phyloP scores from a whole-genome alignment of 2,113 vertebrate species.

The Galemys pyrenaicus region DNA sequence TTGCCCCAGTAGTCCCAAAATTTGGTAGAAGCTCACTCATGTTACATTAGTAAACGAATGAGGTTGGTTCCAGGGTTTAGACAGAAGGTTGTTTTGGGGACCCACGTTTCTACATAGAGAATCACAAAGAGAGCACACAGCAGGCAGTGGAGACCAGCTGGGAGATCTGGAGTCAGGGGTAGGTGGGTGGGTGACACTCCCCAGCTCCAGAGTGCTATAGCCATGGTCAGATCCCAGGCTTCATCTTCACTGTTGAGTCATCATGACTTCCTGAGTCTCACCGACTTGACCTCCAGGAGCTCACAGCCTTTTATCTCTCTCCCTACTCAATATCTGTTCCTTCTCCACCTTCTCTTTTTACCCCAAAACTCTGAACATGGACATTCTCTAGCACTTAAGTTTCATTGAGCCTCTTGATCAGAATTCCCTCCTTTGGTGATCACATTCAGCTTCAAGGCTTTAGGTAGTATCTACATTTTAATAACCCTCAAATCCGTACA shows the following conservation, averaged over 20 bases:
- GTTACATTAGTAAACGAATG: fast-evolving
- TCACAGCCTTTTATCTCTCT: neutral
- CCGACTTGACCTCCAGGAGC: neutral
- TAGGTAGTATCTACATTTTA: neutral
- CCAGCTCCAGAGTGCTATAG: neutral
- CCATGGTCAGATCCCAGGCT: neutral
- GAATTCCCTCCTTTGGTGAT: neutral
- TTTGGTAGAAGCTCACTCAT: neutral
- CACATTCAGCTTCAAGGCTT: neutral
- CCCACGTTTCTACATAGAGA: neutral
- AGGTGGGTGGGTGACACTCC: fast-evolving
- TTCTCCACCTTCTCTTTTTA: neutral
- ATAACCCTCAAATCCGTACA: neutral
- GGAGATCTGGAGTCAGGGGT: neutral
- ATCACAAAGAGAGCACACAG: no score
- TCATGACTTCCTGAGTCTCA: neutral
- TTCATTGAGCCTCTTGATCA: neutral
- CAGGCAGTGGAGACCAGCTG: no score
- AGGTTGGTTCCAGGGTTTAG: neutral
- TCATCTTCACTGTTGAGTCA: neutral
- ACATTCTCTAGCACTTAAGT: neutral
- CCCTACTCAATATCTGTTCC: neutral
- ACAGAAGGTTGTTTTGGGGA: neutral
- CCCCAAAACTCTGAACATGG: neutral
- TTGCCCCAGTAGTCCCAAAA: neutral